Percentiles rank a stretch among this genome's conserved stretches.
Evolutionary conservation across 2,113 vertebrate genomes (phyloP).

Genomic region (Ahaetulla prasina): DNA sequence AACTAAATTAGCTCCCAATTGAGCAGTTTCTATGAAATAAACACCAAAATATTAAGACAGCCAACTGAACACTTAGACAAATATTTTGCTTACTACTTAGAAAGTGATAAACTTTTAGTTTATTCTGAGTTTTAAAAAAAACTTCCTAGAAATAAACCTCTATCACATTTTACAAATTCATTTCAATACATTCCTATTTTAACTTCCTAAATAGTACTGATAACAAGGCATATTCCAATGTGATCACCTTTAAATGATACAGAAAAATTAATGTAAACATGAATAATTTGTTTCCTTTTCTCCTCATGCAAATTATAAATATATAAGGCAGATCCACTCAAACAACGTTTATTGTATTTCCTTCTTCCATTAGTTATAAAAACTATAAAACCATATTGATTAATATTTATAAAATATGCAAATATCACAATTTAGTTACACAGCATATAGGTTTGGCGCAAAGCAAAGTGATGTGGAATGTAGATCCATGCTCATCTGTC

Average conservation of each 20-base stretch:
- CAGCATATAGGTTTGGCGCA: constrained; percentile 36
- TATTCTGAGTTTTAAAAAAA: neutral
- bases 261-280: constrained; percentile 5
- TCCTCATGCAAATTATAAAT: constrained; percentile 39
- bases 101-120: neutral
- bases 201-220: neutral
- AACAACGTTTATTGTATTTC: constrained; percentile 26
- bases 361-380: constrained; percentile 41
- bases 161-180: neutral
- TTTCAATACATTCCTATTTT: neutral
- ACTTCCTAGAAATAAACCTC: neutral
- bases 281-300: neutral
- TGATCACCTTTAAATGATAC: constrained; percentile 2
- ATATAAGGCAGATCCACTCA: constrained; percentile 41
- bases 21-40: neutral
- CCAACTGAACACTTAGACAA: neutral
- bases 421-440: constrained; percentile 11
- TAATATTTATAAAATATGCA: constrained; percentile 25
- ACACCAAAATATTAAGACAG: neutral
- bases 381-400: constrained; percentile 43
- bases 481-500: neutral
- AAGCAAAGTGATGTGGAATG: constrained; percentile 55
- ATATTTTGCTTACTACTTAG: neutral
- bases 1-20: neutral
- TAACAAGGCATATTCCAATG: neutral